Evolutionary conservation across 2,113 vertebrate genomes (phyloP).

Genomic region (Junco hyemalis): DNA sequence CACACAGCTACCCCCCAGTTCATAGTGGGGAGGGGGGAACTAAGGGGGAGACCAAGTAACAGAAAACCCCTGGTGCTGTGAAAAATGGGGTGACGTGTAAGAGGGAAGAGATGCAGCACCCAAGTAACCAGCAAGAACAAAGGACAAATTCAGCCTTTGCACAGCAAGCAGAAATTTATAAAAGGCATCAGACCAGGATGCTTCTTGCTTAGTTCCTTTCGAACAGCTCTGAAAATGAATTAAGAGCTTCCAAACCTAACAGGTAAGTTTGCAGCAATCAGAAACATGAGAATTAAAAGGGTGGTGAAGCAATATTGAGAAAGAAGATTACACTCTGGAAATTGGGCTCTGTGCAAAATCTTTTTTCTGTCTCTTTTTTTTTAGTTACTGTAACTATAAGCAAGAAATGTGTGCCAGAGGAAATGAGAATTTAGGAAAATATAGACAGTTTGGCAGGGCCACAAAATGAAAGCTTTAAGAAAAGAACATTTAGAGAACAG

Average conservation of each 20-base stretch:
- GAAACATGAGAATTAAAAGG: conserved; percentile 48
- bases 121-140: not conserved
- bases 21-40: not conserved
- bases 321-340: conserved; percentile 65
- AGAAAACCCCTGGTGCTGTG: not conserved
- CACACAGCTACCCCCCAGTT: not conserved
- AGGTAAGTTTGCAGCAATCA: conserved; percentile 47
- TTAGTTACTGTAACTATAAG: conserved; percentile 48
- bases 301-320: conserved; percentile 55
- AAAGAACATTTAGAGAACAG: conserved; percentile 55
- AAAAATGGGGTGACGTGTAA: not conserved
- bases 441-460: conserved; percentile 57
- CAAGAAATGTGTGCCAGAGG: conserved; percentile 52
- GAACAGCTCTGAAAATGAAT: conserved; percentile 9
- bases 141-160: not conserved
- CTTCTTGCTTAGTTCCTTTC: not conserved
- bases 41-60: not conserved
- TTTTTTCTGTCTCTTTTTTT: not conserved
- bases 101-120: not conserved
- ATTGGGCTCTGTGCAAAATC: conserved; percentile 47
- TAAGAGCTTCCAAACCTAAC: conserved; percentile 35
- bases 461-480: conserved; percentile 57
- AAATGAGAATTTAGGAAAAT: conserved; percentile 73
- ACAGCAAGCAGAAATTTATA: not conserved
- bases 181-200: not conserved